Evolutionary conservation across 2,113 vertebrate species (phyloP), one percentile per base, ranked within the genome.

Genomic region (Atlantisia rogersi): DNA sequence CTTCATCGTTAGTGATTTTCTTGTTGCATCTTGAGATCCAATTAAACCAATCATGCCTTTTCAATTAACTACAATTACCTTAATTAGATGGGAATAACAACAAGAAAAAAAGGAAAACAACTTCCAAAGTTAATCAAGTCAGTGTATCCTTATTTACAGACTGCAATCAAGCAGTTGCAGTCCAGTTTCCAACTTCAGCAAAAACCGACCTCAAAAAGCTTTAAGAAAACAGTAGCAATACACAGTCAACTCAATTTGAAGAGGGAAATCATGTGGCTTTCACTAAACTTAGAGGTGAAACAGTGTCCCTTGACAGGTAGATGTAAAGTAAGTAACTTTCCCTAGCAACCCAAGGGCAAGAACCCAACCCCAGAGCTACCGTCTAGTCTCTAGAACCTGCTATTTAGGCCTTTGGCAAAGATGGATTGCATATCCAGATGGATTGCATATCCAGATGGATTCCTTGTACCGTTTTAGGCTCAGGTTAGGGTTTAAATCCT

Each of bases 21-120:
- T 95, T 87, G 46, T 95, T 96, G 69, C 76, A 86, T 93, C 74
- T 92, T 93, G 86, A 93, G 62, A 91, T 91, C 40, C 26, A 96
- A 94, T 95, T 96, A 97, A 92, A 87, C 79, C 79, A 94, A 96
- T 97, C 87, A 92, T 95, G 86, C 58, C 81, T 96, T 96, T 96
- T 96, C 95, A 95, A 94, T 96, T 96, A 96, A 93, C 42, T 77
- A 83, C 73, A 95, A 95, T 96, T 96, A 94, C 85, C 82, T 93
- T 95, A 95, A 97, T 97, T 97, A 92, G 78, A 93, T 71, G 91
- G 90, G 68, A 92, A 95, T 93, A 95, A 83, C 91, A 96, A 91
- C 70, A 93, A 87, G n/a, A 32, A 67, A 73, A 86, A 85, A 82
- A 84, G 64, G 67, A 85, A 96, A 91, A 94, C 62, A 78, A 39